Base-by-base conservation (phyloP, 2,113 vertebrate species). In the Tupaia chinensis region DNA sequence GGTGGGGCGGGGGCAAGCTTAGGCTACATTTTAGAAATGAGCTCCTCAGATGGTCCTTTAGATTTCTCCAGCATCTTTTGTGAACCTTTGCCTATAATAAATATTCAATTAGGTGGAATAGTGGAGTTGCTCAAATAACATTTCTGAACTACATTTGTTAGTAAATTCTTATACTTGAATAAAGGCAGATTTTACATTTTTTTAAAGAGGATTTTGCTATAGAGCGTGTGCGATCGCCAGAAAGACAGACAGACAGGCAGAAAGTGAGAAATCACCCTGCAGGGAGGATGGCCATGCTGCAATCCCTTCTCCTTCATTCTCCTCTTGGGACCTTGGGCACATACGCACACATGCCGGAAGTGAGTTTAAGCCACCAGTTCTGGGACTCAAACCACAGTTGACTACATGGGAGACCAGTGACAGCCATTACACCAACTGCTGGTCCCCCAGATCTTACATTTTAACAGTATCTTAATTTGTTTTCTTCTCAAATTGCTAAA, bases 401-500 rank as follows among this genome's bases (percentile, higher is more conserved):
- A 32, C 32, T 32, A 32, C 32, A 32, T 32, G 32, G 32, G 32
- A 32, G 32, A 32, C 32, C 32, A 32, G 32, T 32, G 32, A 32
- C 32, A 32, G 32, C 32, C 32, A 32, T 32, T 32, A 32, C 32
- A 32, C 32, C 32, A 32, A 32, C 32, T 32, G 32, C 32, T 32
- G 32, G 32, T 32, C 32, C 32, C 32, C 32, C 32, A 32, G 32
- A 32, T 32, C 61, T 91, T 81, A 68, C 34, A 60, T 94, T 96
- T 97, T 78, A 92, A 53, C 16, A 12, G 15, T 66, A 76, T 95
- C 77, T 6, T 4, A 89, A 66, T 23, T 56, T 70, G 10, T 63
- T 80, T 27, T 89, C 22, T 58, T 91, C 60, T 93, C 74, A 66
- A 72, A 72, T 85, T 34, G 85, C 91, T 87, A 53, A 85, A 34